phyloP scores from a whole-genome alignment of 2,113 vertebrate species.

The Pantherophis guttatus region DNA sequence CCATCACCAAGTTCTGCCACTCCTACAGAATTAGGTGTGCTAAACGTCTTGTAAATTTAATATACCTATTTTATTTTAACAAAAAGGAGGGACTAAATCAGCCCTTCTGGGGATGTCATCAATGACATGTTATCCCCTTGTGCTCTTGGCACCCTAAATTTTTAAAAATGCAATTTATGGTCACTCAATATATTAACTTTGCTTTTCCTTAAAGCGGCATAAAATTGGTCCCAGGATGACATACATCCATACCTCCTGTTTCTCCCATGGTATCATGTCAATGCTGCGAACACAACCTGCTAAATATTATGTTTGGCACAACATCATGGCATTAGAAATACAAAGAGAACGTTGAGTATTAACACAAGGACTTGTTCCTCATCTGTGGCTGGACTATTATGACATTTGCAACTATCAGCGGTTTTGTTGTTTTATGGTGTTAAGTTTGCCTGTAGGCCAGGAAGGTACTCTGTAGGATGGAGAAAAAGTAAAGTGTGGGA shows the following conservation, averaged over 20 bases:
- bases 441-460: not conserved
- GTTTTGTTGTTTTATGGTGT: not conserved
- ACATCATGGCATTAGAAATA: not conserved
- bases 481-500: not conserved
- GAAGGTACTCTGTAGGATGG: not conserved
- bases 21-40: not conserved
- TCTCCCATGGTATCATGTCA: not conserved
- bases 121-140: not conserved
- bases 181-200: not conserved
- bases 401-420: not conserved
- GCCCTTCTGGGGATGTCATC: not conserved
- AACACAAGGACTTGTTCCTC: not conserved
- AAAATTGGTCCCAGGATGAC: not conserved
- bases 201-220: not conserved
- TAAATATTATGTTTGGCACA: not conserved
- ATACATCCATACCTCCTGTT: not conserved
- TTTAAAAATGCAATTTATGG: not conserved
- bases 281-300: no score
- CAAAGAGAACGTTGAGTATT: not conserved
- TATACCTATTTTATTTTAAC: not conserved
- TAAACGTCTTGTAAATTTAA: not conserved
- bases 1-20: not conserved
- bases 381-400: not conserved
- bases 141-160: not conserved
- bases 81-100: not conserved